Evolutionary conservation across 2,113 vertebrate genomes (phyloP), one percentile per base, ranked within the genome.

Genomic region (Dryoscopus gambensis): DNA sequence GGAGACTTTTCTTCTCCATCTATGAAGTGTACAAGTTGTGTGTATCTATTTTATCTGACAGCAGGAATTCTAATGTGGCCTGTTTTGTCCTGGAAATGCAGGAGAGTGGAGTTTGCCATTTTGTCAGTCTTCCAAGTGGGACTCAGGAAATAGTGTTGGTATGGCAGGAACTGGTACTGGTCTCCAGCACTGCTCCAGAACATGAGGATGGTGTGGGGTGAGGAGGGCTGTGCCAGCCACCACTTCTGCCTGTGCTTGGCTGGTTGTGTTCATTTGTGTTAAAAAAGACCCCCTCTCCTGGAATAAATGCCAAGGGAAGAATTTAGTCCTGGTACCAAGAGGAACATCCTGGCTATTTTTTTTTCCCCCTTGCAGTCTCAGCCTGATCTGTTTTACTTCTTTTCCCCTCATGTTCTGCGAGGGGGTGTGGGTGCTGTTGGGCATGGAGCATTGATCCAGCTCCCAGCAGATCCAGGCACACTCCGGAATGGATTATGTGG

Each of bases 251-350:
- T n/a, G 30, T 3, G 0, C 7, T 73, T 68, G 60, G 0, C 30
- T 2, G 0, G 0, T 4, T 78, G 9, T 35, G 18, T 33, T 42
- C 5, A 0, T 64, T 59, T 7, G 7, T 25, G 22, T 39, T 74
- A 13, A 31, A 65, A 68, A 55, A 47, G 4, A 56, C 5, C 4
- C 14, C 17, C 23, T 30, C 11, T 12, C 19, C 21, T 71, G 60
- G 35, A 22, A 28, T 23, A 23, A 39, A 57, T 33, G 33, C 30
- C 37, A n/a, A n/a, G 21, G 50, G 30, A 81, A 39, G 4, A 33
- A 21, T 77, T 69, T 15, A 5, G 47, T 52, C 69, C 28, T 42
- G 24, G 19, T 79, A 40, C 7, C 15, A 20, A 39, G 50, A 46
- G 40, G 15, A 7, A 30, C 3, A 3, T 65, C 39, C 35, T 74